These are phyloP conservation scores for Ditylenchus weischeri DNA, from an alignment of 2,888 invertebrate species.

Conservation along the genomic window DNA sequence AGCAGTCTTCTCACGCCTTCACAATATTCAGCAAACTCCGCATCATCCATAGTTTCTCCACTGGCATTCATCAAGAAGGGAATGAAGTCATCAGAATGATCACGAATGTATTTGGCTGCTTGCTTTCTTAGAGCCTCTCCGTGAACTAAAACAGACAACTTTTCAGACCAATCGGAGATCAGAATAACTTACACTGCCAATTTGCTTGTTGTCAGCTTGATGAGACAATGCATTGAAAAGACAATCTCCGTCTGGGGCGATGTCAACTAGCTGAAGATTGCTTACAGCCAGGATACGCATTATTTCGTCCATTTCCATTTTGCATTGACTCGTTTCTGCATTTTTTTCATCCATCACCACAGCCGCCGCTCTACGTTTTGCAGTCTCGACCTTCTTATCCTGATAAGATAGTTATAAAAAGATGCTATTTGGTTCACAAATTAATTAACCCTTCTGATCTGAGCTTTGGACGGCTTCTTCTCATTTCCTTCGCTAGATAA, in stretches of 20 bases:
- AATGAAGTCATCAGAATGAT: slow-evolving; percentile 63
- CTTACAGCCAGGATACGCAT: slow-evolving; percentile 29
- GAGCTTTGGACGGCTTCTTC: slow-evolving; percentile 64
- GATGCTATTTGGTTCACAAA: neutral
- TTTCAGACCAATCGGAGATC: neutral
- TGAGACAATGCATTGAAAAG: slow-evolving; percentile 54
- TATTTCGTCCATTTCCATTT: slow-evolving; percentile 33
- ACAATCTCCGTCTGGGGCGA: slow-evolving; percentile 57
- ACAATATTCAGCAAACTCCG: slow-evolving; percentile 69
- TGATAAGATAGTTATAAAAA: slow-evolving; percentile 7
- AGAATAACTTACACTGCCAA: slow-evolving; percentile 7
- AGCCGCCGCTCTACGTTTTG: slow-evolving; percentile 22
- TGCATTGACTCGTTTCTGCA: slow-evolving; percentile 31
- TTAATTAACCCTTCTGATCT: slow-evolving; percentile 34
- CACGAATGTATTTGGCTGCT: slow-evolving; percentile 40
- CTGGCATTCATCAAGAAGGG: slow-evolving; percentile 73
- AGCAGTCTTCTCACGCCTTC: slow-evolving; percentile 73
- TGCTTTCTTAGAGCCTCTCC: slow-evolving; percentile 35
- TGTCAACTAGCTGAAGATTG: slow-evolving; percentile 42
- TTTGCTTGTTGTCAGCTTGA: slow-evolving; percentile 32
- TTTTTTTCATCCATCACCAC: slow-evolving; percentile 33
- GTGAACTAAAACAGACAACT: slow-evolving; percentile 20
- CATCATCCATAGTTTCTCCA: slow-evolving; percentile 29
- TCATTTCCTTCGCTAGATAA: slow-evolving; percentile 61
- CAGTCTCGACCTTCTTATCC: slow-evolving; percentile 41